These are phyloP conservation scores for Atherix ibis DNA, from an alignment of 2,888 invertebrate genomes.

Conservation along the genomic window DNA sequence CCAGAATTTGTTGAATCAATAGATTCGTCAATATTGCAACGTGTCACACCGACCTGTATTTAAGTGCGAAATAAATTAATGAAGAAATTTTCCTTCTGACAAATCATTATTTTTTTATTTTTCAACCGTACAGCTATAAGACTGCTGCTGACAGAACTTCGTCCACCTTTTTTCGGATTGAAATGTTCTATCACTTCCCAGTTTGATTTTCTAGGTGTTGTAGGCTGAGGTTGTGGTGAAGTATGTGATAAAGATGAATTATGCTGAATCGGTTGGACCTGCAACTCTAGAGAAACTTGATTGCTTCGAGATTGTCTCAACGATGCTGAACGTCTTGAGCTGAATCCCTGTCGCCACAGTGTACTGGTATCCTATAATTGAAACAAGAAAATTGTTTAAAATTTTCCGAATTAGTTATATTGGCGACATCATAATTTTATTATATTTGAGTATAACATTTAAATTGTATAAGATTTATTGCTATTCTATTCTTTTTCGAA, in stretches of 20 bases:
- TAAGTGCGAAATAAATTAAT: not conserved
- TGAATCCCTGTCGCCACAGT: slow-evolving; percentile 23
- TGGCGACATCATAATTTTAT: no score
- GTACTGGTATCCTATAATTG: slow-evolving; percentile 13
- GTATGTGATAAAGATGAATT: slow-evolving; percentile 17
- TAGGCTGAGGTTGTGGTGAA: slow-evolving; percentile 37
- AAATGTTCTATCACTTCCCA: slow-evolving; percentile 87
- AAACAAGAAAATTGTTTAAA: slow-evolving; percentile 2
- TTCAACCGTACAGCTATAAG: slow-evolving; percentile 41
- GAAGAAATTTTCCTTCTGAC: not conserved
- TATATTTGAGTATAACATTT: no score
- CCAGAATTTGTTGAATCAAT: slow-evolving; percentile 31
- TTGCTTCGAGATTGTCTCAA: slow-evolving; percentile 34
- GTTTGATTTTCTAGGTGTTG: slow-evolving; percentile 62
- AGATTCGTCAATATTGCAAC: slow-evolving; percentile 32
- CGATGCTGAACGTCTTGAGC: slow-evolving; percentile 42
- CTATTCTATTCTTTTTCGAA: no score
- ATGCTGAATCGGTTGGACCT: slow-evolving; percentile 18
- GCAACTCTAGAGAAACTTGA: slow-evolving; percentile 27
- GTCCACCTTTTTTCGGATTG: slow-evolving; percentile 43
- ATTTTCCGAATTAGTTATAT: no score
- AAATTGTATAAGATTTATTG: no score
- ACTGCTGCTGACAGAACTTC: slow-evolving; percentile 44
- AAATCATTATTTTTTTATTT: not conserved
- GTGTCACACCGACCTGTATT: slow-evolving; percentile 29